phyloP scores from a whole-genome alignment of 1,140 invertebrate species.

The Drosophila fuyamai region DNA sequence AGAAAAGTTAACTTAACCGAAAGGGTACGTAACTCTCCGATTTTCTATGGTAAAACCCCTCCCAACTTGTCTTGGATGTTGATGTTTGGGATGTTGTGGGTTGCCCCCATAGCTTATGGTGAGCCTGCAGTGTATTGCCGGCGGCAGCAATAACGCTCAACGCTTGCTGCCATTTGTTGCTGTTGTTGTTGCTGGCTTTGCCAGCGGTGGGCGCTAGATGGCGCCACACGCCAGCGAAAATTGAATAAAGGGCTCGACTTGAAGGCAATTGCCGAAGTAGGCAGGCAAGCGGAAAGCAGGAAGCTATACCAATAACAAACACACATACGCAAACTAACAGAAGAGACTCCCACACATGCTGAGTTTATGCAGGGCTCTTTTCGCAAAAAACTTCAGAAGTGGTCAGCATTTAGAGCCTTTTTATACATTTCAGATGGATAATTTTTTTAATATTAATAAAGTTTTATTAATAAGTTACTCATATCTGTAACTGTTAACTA shows the following conservation, averaged over 20 bases:
- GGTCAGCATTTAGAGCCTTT: too few species aligned
- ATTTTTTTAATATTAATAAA: too few species aligned
- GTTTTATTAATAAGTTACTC: too few species aligned
- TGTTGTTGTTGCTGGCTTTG: conserved; percentile 34
- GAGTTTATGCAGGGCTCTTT: background rate
- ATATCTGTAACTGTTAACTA: too few species aligned
- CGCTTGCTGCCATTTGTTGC: conserved; percentile 51
- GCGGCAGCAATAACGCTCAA: conserved; percentile 60
- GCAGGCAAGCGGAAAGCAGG: conserved; percentile 61
- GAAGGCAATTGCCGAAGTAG: conserved; percentile 56
- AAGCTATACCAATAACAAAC: conserved; percentile 70
- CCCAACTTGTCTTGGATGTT: conserved; percentile 11
- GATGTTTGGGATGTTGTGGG: conserved; percentile 46
- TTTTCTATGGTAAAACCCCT: conserved; percentile 1
- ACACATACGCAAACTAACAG: conserved; percentile 19
- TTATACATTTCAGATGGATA: too few species aligned
- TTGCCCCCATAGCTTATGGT: conserved; percentile 71
- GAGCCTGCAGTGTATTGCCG: conserved; percentile 69
- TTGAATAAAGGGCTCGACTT: conserved; percentile 72
- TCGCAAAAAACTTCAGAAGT: background rate
- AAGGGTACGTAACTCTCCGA: conserved; percentile 23
- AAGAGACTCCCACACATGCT: conserved; percentile 33
- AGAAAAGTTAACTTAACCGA: background rate
- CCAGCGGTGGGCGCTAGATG: conserved; percentile 66
- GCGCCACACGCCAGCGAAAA: conserved; percentile 77